Evolutionary conservation across 2,888 invertebrate species (phyloP).

Genomic region (Margaritifera margaritifera): DNA sequence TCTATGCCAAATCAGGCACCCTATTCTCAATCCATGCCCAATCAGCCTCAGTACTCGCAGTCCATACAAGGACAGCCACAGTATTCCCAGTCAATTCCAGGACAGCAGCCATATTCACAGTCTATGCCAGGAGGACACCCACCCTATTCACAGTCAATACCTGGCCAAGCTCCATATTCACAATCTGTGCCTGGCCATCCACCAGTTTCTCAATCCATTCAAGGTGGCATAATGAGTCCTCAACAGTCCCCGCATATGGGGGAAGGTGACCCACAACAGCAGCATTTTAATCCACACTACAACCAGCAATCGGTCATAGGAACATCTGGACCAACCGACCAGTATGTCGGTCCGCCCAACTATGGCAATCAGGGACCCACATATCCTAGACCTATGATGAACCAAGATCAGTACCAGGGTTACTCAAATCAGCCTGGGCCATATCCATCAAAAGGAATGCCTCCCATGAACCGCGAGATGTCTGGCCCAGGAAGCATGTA

Average conservation of each 20-base stretch:
- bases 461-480: constrained; percentile 46
- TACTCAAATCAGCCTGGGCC: constrained; percentile 43
- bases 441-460: constrained; percentile 35
- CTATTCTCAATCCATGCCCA: constrained; percentile 11
- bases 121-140: constrained; percentile 16
- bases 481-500: constrained; percentile 40
- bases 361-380: constrained; percentile 25
- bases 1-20: constrained; percentile 19
- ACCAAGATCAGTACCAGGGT: constrained; percentile 44
- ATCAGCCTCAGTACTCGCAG: constrained; percentile 13
- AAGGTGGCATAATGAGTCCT: constrained; percentile 12
- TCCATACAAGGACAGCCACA: constrained; percentile 10
- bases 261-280: constrained; percentile 17
- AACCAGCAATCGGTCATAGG: constrained; percentile 3
- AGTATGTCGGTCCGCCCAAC: not conserved
- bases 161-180: constrained; percentile 8
- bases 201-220: constrained; percentile 18
- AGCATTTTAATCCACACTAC: constrained; percentile 16
- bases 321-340: not conserved
- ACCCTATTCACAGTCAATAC: constrained; percentile 10
- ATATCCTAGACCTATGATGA: constrained; percentile 40
- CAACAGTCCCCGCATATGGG: constrained; percentile 1
- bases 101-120: constrained; percentile 18
- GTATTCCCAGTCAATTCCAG: constrained; percentile 1
- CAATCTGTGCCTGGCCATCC: constrained; percentile 14